phyloP scores from a whole-genome alignment of 2,797 vertebrate species.

The Triplophysa bombifrons region DNA sequence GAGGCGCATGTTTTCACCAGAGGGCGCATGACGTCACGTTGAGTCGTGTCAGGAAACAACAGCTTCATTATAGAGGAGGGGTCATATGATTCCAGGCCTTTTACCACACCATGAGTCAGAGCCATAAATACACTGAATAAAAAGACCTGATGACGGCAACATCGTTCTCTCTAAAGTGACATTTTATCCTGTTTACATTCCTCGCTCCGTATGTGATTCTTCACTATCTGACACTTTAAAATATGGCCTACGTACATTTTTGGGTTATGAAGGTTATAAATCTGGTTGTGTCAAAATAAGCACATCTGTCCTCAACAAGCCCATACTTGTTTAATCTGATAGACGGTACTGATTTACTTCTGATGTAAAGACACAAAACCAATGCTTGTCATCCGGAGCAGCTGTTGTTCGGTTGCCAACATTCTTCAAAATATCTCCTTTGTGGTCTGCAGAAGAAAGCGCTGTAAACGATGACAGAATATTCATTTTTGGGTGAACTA shows the following conservation, averaged over 20 bases:
- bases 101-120: constrained; percentile 51
- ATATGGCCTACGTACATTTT: no score
- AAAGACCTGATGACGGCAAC: background rate
- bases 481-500: no score
- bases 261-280: background rate
- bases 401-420: no score
- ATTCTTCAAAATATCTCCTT: no score
- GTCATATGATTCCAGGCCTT: constrained; percentile 53
- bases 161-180: background rate
- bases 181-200: background rate
- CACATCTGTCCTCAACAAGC: background rate
- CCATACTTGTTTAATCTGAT: background rate
- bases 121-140: background rate
- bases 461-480: no score
- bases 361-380: no score
- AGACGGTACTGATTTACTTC: no score
- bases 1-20: constrained; percentile 6
- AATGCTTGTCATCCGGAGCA: no score
- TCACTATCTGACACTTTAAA: no score
- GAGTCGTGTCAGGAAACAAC: constrained; percentile 51
- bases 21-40: constrained; percentile 34
- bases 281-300: background rate
- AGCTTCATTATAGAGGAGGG: constrained; percentile 52
- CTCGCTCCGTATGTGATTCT: background rate
- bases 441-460: no score